Evolutionary conservation across 2,797 vertebrate species (phyloP), one percentile per base, ranked within the genome.

Genomic region (Chaunax sp.): DNA sequence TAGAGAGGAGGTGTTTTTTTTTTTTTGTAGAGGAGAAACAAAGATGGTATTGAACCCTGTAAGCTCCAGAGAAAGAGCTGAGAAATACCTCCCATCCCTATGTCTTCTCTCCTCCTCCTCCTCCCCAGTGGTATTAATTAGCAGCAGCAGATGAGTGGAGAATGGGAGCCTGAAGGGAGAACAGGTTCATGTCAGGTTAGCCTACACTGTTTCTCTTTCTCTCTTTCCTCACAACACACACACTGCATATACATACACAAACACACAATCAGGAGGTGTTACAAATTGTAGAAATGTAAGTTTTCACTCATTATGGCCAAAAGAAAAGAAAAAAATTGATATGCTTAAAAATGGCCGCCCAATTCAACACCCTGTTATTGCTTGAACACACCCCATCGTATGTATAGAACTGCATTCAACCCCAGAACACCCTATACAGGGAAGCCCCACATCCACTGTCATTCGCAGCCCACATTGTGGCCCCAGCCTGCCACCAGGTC

Each of bases 61-160:
- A 62, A 62, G 70, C 64, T 68, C 26, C 18, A 46, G 78, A 86
- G 81, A 82, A 72, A 68, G 63, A 72, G 79, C 33, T 19, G 57
- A 85, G 70, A 77, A 71, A 82, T 79, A 76, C 73, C 76, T 75
- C 72, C 75, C 53, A 74, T 76, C 67, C 54, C 75, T 81, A 83
- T 69, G 61, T 78, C 73, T 84, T 65, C 62, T 79, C 71, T 66
- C 35, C 35, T 6, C 72, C 79, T 83, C 81, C 78, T 84, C 84
- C 84, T 88, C 90, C 88, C 83, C 88, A 87, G 88, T 92, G 86
- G 90, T 91, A 90, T 92, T 91, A 91, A 93, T 92, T 92, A 92
- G 87, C 82, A 87, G 87, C 80, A 89, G 88, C 86, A 91, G 86
- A 91, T 90, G 90, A 92, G 85, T 88, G 84, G 75, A 88, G 84